phyloP scores from a whole-genome alignment of 2,797 vertebrate species.

The Pagetopsis macropterus region DNA sequence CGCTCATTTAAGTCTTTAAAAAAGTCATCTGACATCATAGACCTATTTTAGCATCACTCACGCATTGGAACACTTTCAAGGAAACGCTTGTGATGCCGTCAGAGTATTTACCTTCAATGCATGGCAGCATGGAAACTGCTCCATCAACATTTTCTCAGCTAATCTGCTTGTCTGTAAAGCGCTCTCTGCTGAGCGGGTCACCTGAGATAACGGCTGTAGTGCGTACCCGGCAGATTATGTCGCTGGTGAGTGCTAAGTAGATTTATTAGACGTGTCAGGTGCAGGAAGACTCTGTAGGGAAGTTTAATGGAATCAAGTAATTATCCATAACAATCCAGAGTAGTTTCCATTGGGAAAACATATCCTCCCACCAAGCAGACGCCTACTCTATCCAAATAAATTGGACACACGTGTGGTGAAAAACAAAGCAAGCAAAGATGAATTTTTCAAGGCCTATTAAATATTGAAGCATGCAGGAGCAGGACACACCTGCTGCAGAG shows the following conservation, averaged over 20 bases:
- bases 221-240: constrained; percentile 82
- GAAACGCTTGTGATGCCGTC: constrained; percentile 48
- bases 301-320: constrained; percentile 43
- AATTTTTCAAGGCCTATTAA: constrained; percentile 83
- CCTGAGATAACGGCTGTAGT: constrained; percentile 81
- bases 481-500: constrained; percentile 60
- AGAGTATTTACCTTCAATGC: constrained; percentile 61
- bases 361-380: background rate
- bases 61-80: constrained; percentile 35
- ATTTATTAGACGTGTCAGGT: constrained; percentile 54
- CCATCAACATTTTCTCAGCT: constrained; percentile 81
- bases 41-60: constrained; percentile 34
- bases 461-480: constrained; percentile 74
- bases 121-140: constrained; percentile 59
- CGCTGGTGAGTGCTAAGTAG: constrained; percentile 38
- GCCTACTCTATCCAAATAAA: constrained; percentile 21
- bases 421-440: constrained; percentile 66
- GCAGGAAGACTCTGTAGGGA: constrained; percentile 22
- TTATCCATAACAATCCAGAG: background rate
- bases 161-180: constrained; percentile 85
- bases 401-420: constrained; percentile 25
- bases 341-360: background rate
- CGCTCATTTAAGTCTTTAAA: background rate
- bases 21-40: constrained; percentile 56
- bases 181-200: constrained; percentile 81